Base-by-base conservation (phyloP, 2,113 vertebrate genomes). In the Puntigrus tetrazona region DNA sequence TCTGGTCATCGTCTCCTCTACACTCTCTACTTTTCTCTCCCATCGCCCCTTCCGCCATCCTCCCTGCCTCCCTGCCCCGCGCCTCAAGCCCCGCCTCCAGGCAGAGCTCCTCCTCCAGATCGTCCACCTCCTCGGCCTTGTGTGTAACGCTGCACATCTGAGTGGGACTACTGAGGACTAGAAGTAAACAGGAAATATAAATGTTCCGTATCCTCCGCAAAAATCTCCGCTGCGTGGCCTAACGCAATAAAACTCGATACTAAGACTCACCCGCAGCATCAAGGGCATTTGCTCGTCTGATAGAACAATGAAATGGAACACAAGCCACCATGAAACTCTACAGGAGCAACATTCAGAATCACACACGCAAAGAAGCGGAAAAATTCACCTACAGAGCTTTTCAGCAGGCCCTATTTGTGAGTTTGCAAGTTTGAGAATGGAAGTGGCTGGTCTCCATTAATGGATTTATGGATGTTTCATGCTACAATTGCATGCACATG, bases 121-220 rank as follows among this genome's bases (percentile, higher is more conserved):
- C 94, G 95, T 13, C 96, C 94, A 29, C 97, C 96, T 0, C 97
- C 97, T 20, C 95, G 95, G 65, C 97, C 96, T 31, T 93, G 94
- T 38, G 90, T 95, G 90, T 98, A 96, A 90, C 82, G 45, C 31
- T 45, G 69, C 18, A 50, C 6, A 34, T 14, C 41, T 14, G 29
- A 72, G 38, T 61, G 31, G 31, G 84, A 69, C 75, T 57, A 55
- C 67, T 55, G 4, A 31, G 20, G 45, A 20, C 50, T 73, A 57
- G 36, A 88, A 59, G 78, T 84, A 59, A 67, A 73, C 85, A 81
- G 78, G 80, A 65, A 82, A 87, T 61, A 29, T 67, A 45, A 4
- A 11, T 80, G 38, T 79, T 29, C 82, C 75, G 43, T 16, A 47
- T 43, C 34, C 18, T 84, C 57, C 29, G 63, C 9, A 16, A 57